Conservation (phyloP, 2,888 invertebrate genomes). For the Epinotia bilunana region DNA sequence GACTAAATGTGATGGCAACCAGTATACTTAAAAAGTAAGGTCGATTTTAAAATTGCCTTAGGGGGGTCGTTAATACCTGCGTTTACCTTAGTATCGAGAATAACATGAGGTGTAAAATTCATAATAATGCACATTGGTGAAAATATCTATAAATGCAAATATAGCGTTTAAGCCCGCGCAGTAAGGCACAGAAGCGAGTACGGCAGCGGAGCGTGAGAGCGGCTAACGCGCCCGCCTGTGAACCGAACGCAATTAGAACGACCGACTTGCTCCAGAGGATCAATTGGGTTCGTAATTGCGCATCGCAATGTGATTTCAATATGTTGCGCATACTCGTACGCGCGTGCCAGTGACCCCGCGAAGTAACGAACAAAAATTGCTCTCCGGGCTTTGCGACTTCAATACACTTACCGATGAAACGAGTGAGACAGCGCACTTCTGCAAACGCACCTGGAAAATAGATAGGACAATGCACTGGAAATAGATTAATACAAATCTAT, state of each 20-base stretch:
- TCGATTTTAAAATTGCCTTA: no score
- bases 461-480: not conserved
- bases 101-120: constrained; percentile 16
- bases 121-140: not conserved
- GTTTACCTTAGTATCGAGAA: constrained; percentile 23
- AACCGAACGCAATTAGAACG: constrained; percentile 49
- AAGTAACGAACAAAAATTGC: not conserved
- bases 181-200: constrained; percentile 31
- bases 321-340: not conserved
- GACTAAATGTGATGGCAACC: no score
- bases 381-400: not conserved
- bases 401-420: not conserved
- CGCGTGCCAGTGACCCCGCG: not conserved
- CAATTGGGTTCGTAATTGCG: not conserved
- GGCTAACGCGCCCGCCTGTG: constrained; percentile 51
- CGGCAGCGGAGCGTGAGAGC: constrained; percentile 52
- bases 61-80: no score
- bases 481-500: not conserved
- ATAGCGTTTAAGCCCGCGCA: constrained; percentile 24
- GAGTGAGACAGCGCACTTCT: not conserved
- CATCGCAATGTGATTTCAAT: not conserved
- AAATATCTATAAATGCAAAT: constrained; percentile 33
- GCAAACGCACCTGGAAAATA: not conserved
- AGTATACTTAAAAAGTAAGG: no score
- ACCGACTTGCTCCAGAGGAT: constrained; percentile 17